phyloP scores from a whole-genome alignment of 2,888 invertebrate species.

The Colostygia pectinataria region DNA sequence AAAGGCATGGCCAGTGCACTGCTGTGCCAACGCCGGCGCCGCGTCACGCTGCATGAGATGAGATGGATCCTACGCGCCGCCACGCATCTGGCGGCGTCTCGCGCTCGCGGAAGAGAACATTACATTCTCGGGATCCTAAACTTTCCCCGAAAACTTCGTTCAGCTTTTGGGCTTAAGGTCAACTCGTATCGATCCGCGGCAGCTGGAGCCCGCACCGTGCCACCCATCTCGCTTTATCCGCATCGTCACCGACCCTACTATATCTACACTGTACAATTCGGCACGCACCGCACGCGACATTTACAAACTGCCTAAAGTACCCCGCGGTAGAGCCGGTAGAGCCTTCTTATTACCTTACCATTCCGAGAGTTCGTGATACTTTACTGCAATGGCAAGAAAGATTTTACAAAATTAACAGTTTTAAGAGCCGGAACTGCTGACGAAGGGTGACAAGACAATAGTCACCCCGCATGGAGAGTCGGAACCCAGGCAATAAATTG shows the following conservation, averaged over 20 bases:
- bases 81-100: too few relatives aligned
- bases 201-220: slow-evolving; percentile 62
- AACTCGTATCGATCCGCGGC: slow-evolving; percentile 71
- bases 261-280: slow-evolving; percentile 3
- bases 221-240: slow-evolving; percentile 45
- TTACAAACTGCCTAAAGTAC: too few relatives aligned
- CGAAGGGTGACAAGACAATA: not conserved
- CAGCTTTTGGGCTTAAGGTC: slow-evolving; percentile 63
- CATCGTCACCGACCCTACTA: slow-evolving; percentile 34
- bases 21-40: not conserved
- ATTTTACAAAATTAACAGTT: not conserved
- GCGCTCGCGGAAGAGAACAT: slow-evolving; percentile 3
- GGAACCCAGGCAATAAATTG: not conserved
- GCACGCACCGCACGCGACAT: slow-evolving; percentile 1
- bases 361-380: too few relatives aligned
- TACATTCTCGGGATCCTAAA: slow-evolving; percentile 7
- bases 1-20: too few relatives aligned
- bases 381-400: not conserved
- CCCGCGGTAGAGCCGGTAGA: not conserved
- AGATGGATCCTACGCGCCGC: not conserved
- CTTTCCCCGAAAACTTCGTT: slow-evolving; percentile 42
- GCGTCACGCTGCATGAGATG: too few relatives aligned
- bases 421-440: not conserved
- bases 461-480: not conserved
- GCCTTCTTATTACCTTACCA: too few relatives aligned